These are phyloP conservation scores for Alaudala cheleensis DNA, from an alignment of 2,113 vertebrate species.

Conservation along the genomic window DNA sequence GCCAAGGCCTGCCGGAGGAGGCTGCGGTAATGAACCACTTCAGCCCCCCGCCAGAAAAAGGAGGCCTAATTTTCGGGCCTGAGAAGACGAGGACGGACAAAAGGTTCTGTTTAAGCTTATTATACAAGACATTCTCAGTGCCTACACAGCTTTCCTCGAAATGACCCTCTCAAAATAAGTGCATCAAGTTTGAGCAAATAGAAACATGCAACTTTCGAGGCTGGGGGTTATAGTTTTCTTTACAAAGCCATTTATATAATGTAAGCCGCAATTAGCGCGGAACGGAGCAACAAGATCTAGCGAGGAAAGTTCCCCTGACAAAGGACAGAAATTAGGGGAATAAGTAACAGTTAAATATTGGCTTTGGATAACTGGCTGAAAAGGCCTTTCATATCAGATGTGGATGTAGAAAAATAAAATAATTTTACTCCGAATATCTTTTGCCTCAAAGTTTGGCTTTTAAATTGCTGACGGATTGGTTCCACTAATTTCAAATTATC, in stretches of 20 bases:
- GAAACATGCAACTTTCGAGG: slow-evolving; percentile 98
- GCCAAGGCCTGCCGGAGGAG: slow-evolving; percentile 90
- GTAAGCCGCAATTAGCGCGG: slow-evolving; percentile 81
- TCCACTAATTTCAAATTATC: slow-evolving; percentile 75
- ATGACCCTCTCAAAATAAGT: slow-evolving; percentile 99
- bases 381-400: slow-evolving; percentile 75
- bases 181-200: slow-evolving; percentile 97
- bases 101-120: slow-evolving; percentile 99
- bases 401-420: slow-evolving; percentile 72
- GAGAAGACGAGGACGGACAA: slow-evolving; percentile 97
- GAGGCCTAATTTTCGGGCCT: slow-evolving; percentile 96
- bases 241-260: slow-evolving; percentile 89
- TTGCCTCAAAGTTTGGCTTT: slow-evolving; percentile 40
- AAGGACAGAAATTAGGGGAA: slow-evolving; percentile 80
- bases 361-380: slow-evolving; percentile 73
- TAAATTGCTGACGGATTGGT: slow-evolving; percentile 66
- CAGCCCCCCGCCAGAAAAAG: slow-evolving; percentile 92
- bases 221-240: slow-evolving; percentile 97
- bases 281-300: slow-evolving; percentile 79
- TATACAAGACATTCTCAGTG: slow-evolving; percentile 97
- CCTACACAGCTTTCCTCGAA: slow-evolving; percentile 93
- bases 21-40: slow-evolving; percentile 99
- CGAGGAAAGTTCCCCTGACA: slow-evolving; percentile 78
- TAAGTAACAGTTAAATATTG: slow-evolving; percentile 82
- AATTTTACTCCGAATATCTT: slow-evolving; percentile 54